Base-by-base conservation (phyloP, 2,797 vertebrate species). In the Scolopax rusticola region DNA sequence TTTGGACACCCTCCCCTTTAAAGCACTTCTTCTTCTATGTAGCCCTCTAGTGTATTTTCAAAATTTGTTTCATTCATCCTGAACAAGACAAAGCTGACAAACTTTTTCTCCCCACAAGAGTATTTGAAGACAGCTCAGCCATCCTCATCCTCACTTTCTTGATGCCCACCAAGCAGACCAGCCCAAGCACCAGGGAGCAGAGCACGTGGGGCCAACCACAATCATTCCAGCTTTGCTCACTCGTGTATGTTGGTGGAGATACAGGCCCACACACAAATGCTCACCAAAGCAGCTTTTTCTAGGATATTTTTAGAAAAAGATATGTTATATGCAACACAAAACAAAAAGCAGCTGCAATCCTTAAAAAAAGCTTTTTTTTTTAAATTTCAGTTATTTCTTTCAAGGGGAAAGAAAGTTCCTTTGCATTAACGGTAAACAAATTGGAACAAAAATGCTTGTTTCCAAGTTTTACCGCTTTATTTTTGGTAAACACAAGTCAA, bases 401-500 rank as follows among this genome's bases (percentile, higher is more conserved):
- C 60, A 85, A 92, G 65, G 50, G 20, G 30, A 91, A 88, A 50
- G 7, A 4, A 73, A 84, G 60, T 67, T 51, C 20, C 18, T 16
- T 32, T 33, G 40, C 64, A 53, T 64, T 79, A 73, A 68, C 51
- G 1, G 5, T 83, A 85, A 93, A 83, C 75, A 92, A 91, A 95
- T 78, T 36, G 43, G 75, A 90, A 81, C 25, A 59, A 93, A 93
- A 96, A 89, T 36, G 12, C 68, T 90, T 4, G 1, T 81, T 89
- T 64, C 71, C 64, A 83, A 87, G 54, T 84, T 84, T 78, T 67
- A 79, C 71, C 69, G 48, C 76, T 73, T 83, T 85, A 59, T 53
- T 95, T 92, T 70, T 47, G 2, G 94, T 70, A 94, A 94, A 92
- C 51, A 70, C 45, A 82, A 78, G 67, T 32, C 84, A 74, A 87